These are phyloP conservation scores for Ibidorhyncha struthersii DNA, from an alignment of 2,113 vertebrate genomes.

Conservation along the genomic window DNA sequence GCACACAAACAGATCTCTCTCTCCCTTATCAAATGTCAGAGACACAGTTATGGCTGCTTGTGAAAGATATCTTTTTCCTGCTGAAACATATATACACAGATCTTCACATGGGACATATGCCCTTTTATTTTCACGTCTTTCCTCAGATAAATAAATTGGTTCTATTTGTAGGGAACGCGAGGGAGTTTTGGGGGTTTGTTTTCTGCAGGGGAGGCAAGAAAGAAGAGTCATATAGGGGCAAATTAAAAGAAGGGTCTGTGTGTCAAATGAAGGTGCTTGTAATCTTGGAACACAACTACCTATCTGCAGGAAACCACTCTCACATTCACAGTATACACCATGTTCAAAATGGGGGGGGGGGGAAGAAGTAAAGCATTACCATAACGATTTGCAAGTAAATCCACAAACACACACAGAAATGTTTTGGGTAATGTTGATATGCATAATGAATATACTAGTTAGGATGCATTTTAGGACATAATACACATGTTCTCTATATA, in stretches of 20 bases:
- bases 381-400: background rate
- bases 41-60: background rate
- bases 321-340: background rate
- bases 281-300: background rate
- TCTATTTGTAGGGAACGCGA: background rate
- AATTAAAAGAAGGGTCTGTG: background rate
- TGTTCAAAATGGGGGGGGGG: background rate
- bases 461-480: background rate
- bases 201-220: background rate
- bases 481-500: background rate
- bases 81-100: background rate
- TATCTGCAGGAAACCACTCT: background rate
- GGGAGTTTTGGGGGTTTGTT: background rate
- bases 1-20: slow-evolving; percentile 15
- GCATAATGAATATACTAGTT: background rate
- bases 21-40: slow-evolving; percentile 36
- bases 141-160: background rate
- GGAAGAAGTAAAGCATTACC: background rate
- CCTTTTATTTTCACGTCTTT: background rate
- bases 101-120: background rate
- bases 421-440: background rate
- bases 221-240: background rate
- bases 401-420: background rate
- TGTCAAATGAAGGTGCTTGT: background rate
- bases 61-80: slow-evolving; percentile 16